phyloP scores from a whole-genome alignment of 2,888 invertebrate species.

The Eucera pruinosa region DNA sequence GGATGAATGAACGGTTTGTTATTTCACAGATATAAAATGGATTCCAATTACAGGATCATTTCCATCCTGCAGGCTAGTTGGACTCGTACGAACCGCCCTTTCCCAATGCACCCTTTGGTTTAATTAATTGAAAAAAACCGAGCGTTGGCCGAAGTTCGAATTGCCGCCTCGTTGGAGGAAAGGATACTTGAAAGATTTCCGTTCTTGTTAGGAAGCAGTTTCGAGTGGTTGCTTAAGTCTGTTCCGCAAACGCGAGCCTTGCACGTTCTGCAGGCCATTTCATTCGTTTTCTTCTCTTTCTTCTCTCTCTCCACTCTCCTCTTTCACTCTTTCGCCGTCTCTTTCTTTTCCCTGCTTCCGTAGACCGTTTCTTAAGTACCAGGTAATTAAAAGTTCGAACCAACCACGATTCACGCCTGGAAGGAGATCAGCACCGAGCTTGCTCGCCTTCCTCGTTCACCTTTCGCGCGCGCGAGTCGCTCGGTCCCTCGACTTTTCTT shows the following conservation, averaged over 20 bases:
- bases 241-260: constrained; percentile 52
- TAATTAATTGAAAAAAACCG: constrained; percentile 66
- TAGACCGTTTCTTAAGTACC: constrained; percentile 66
- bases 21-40: neutral
- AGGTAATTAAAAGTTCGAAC: constrained; percentile 79
- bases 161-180: neutral
- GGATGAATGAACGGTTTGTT: neutral
- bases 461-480: constrained; percentile 12
- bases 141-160: constrained; percentile 22
- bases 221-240: constrained; percentile 66
- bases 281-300: constrained; percentile 13
- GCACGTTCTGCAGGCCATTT: constrained; percentile 47
- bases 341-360: constrained; percentile 7
- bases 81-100: neutral
- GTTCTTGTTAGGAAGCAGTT: constrained; percentile 68
- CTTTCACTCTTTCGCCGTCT: constrained; percentile 21
- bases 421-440: constrained; percentile 39
- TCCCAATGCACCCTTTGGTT: constrained; percentile 26
- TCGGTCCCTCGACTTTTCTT: constrained; percentile 1
- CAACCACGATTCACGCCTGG: constrained; percentile 71
- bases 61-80: neutral
- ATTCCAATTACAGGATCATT: constrained; percentile 26
- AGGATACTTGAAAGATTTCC: constrained; percentile 64
- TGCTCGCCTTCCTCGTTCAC: neutral
- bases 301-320: no score